Evolutionary conservation across 1,140 invertebrate species (phyloP), one percentile per base, ranked within the genome.

Genomic region (Linepithema humile): DNA sequence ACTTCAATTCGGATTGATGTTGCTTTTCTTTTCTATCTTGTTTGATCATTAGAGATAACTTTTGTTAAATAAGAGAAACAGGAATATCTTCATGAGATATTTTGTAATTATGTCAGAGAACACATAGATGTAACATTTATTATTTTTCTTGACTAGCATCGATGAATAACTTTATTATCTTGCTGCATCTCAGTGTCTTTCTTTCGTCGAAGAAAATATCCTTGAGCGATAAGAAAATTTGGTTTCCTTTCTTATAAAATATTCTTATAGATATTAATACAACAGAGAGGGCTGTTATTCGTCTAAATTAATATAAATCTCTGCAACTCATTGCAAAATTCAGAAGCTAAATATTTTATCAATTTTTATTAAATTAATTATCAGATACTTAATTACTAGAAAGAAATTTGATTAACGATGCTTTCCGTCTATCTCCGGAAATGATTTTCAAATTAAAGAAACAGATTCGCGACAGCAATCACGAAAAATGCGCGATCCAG

Each of bases 21-120:
- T 40, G 7, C 20, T 55, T 5, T 55, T 9, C 12, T 20, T 55
- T 29, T 65, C 15, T 64, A 48, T 53, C 38, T 23, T n/a, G 3
- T 20, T 69, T 48, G 23, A 23, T 80, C 23, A 3, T 70, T 80
- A 69, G 48, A 40, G 38, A 80, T 55, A 43, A 40, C 5, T 17
- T 40, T 57, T 64, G 69, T 15, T 6, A 6, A n/a, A 2, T 17
- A 55, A 70, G 12, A 70, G 50, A 70, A 40, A 65, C n/a, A 26
- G 53, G 70, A 3, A 75, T 75, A 69, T 9, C 12, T 29, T 32
- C n/a, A 65, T 0, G 9, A 23, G 20, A 69, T 40, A 67, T 15
- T 32, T 80, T 0, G 50, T 55, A 32, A 69, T 69, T 32, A 43
- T n/a, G n/a, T 43, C 35, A 70, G 12, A 43, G 17, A 69, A 12